These are phyloP conservation scores for Hipparchia semele DNA, from an alignment of 2,888 invertebrate species.

Conservation along the genomic window DNA sequence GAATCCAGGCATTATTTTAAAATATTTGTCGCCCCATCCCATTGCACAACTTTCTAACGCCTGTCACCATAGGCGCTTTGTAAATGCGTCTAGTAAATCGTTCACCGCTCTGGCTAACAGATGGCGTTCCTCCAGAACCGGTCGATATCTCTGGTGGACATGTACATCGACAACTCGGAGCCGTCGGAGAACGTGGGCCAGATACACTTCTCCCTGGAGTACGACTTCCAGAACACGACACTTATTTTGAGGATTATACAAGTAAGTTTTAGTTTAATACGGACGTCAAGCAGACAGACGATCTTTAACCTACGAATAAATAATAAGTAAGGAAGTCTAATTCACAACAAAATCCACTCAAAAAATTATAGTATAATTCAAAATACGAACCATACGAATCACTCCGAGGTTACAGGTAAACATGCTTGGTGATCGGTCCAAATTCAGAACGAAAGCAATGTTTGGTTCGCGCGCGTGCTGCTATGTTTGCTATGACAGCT, in stretches of 20 bases:
- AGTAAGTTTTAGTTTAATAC: conserved; percentile 69
- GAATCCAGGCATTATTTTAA: too few relatives aligned
- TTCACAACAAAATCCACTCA: too few relatives aligned
- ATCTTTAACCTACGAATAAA: too few relatives aligned
- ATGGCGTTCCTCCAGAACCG: conserved; percentile 92
- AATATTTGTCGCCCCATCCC: neutral
- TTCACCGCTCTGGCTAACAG: conserved; percentile 72
- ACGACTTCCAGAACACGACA: conserved; percentile 96
- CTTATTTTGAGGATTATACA: conserved; percentile 95
- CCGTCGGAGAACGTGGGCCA: conserved; percentile 97
- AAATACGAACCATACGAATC: too few relatives aligned
- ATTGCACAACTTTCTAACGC: neutral
- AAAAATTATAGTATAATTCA: too few relatives aligned
- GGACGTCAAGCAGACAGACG: too few relatives aligned
- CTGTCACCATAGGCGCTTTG: conserved; percentile 22
- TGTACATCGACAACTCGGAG: conserved; percentile 97
- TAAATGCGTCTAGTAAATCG: conserved; percentile 53
- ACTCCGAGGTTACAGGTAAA: too few relatives aligned
- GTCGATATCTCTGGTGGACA: conserved; percentile 95
- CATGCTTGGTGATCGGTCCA: too few relatives aligned
- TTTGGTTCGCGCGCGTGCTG: too few relatives aligned
- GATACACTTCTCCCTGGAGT: conserved; percentile 96
- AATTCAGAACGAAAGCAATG: too few relatives aligned
- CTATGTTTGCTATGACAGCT: too few relatives aligned
- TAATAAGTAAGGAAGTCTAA: too few relatives aligned